phyloP scores from a whole-genome alignment of 2,113 vertebrate genomes.

The Pleuronectes platessa region DNA sequence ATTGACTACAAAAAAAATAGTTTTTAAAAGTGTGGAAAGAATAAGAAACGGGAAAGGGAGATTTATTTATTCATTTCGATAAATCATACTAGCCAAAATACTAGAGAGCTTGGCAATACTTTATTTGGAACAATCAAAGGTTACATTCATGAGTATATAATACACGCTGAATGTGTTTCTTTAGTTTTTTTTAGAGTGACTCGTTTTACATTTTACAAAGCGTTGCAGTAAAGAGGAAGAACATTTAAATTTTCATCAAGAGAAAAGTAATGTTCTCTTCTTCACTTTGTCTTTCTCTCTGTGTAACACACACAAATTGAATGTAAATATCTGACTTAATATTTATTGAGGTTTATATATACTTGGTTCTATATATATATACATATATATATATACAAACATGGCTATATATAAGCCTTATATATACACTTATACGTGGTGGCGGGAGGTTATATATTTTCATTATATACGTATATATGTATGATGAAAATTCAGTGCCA shows the following conservation, averaged over 20 bases:
- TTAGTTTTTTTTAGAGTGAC: conserved; percentile 20
- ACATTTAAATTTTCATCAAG: conserved; percentile 33
- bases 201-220: conserved; percentile 37
- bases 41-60: conserved; percentile 12
- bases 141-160: conserved; percentile 33
- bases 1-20: conserved; percentile 38
- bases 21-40: conserved; percentile 2
- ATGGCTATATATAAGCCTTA: conserved; percentile 37
- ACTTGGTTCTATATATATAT: conserved; percentile 3
- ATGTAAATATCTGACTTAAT: conserved; percentile 87
- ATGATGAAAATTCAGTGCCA: conserved; percentile 85
- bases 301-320: conserved; percentile 75
- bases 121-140: conserved; percentile 56
- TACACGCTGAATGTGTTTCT: conserved; percentile 61
- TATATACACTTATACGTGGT: conserved; percentile 71
- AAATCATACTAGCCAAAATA: conserved; percentile 54
- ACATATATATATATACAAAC: conserved; percentile 62
- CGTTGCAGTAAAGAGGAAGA: conserved; percentile 27
- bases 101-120: conserved; percentile 63
- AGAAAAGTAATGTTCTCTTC: conserved; percentile 46
- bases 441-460: conserved; percentile 76
- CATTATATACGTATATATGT: conserved; percentile 69
- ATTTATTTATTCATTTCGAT: conserved; percentile 32
- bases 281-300: conserved; percentile 53
- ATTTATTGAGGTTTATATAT: conserved; percentile 77